phyloP scores from a whole-genome alignment of 2,888 invertebrate species.

The Craniophora ligustri region DNA sequence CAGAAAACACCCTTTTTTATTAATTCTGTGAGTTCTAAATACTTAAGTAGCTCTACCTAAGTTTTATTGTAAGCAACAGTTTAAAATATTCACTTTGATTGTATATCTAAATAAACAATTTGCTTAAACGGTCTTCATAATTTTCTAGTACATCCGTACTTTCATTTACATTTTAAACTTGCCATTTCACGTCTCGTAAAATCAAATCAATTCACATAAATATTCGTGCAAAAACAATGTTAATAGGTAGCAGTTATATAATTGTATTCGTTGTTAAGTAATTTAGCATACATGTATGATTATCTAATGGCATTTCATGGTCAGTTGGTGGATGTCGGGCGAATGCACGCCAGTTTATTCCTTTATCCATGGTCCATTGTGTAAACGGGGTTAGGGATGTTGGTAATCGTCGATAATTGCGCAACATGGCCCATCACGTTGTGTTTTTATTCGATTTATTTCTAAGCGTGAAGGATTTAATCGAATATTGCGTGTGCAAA shows the following conservation, averaged over 20 bases:
- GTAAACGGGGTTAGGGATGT: slow-evolving; percentile 42
- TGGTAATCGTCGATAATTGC: slow-evolving; percentile 35
- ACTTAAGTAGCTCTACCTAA: too few relatives aligned
- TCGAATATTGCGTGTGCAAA: slow-evolving; percentile 6
- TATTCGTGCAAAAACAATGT: slow-evolving; percentile 13
- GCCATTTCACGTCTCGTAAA: slow-evolving; percentile 17
- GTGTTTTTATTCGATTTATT: slow-evolving; percentile 19
- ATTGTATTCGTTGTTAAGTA: slow-evolving; percentile 43
- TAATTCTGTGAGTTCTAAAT: too few relatives aligned
- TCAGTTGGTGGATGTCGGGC: slow-evolving; percentile 39
- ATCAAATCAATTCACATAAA: not conserved
- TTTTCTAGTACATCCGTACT: not conserved
- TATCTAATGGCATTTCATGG: slow-evolving; percentile 54
- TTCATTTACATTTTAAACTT: not conserved
- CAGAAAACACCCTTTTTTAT: too few relatives aligned
- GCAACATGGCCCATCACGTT: slow-evolving; percentile 37
- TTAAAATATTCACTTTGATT: too few relatives aligned
- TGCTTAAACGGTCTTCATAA: not conserved
- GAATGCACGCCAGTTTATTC: slow-evolving; percentile 34
- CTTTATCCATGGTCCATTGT: slow-evolving; percentile 41
- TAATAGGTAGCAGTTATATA: slow-evolving; percentile 48
- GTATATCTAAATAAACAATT: not conserved
- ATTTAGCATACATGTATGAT: slow-evolving; percentile 14
- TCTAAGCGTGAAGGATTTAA: slow-evolving; percentile 34
- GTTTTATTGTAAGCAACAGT: too few relatives aligned